Evolutionary conservation across 2,797 vertebrate genomes (phyloP).

Genomic region (Spinus olivaceus): DNA sequence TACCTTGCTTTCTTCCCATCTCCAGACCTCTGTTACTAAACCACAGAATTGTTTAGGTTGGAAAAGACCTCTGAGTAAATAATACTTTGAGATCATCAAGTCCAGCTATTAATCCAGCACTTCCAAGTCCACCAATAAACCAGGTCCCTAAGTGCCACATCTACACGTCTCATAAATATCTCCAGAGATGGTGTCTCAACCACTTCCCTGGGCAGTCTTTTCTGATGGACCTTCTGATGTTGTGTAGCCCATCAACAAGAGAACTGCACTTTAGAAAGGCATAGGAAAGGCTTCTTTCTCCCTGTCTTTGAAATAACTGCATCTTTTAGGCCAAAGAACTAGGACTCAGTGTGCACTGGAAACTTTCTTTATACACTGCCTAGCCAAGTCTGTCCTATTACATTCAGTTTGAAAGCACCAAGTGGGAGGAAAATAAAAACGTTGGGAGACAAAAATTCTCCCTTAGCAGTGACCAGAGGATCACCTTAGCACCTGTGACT

Average conservation of each 20-base stretch:
- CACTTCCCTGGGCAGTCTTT: neutral
- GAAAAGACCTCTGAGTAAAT: neutral
- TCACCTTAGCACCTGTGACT: neutral
- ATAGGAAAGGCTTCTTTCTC: neutral
- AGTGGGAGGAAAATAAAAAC: neutral
- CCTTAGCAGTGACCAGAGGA: neutral
- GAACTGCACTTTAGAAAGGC: neutral
- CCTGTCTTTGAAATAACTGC: neutral
- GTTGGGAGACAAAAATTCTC: neutral
- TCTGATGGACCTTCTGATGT: neutral
- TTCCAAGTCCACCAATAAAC: neutral
- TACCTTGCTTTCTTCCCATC: neutral
- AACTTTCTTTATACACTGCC: neutral
- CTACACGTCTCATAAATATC: accelerated
- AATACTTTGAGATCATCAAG: neutral
- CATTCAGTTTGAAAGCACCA: neutral
- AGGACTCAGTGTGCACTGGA: accelerated
- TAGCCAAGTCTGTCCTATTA: neutral
- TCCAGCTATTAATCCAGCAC: neutral
- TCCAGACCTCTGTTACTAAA: neutral
- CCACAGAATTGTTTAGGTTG: neutral
- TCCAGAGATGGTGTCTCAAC: neutral
- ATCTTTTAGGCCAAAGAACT: neutral
- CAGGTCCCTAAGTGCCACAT: neutral
- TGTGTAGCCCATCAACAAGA: neutral